These are phyloP conservation scores for Drosophila santomea DNA, from an alignment of 1,140 invertebrate species.

Conservation along the genomic window DNA sequence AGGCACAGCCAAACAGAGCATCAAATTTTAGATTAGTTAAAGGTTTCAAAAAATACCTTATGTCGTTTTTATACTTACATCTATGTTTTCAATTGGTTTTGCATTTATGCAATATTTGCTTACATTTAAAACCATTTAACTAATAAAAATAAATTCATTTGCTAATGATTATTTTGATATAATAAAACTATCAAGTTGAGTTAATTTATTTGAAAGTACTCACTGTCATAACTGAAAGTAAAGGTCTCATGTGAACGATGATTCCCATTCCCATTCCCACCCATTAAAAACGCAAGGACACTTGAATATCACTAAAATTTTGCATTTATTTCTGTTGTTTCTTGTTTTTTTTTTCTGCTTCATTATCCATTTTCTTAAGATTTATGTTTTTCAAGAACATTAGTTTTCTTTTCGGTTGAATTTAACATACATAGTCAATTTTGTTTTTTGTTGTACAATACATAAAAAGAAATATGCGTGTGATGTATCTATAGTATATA, in stretches of 20 bases:
- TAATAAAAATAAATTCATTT: slow-evolving; percentile 11
- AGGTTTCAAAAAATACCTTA: slow-evolving; percentile 5
- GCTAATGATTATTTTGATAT: background rate
- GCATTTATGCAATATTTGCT: background rate
- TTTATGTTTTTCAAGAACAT: slow-evolving; percentile 30
- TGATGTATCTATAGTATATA: slow-evolving; percentile 23
- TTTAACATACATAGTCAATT: slow-evolving; percentile 40
- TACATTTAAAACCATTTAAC: slow-evolving; percentile 5
- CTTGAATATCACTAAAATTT: slow-evolving; percentile 67
- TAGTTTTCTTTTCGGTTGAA: slow-evolving; percentile 27
- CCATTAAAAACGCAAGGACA: background rate
- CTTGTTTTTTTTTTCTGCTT: slow-evolving; percentile 13
- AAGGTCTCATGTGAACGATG: too few relatives aligned
- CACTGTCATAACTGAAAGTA: too few relatives aligned
- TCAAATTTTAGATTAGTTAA: slow-evolving; percentile 18
- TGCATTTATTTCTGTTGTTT: slow-evolving; percentile 59
- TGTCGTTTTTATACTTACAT: background rate
- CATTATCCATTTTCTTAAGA: slow-evolving; percentile 10
- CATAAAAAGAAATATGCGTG: slow-evolving; percentile 54
- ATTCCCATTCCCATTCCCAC: too few relatives aligned
- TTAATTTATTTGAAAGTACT: background rate
- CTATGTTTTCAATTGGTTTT: background rate
- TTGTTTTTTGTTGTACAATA: slow-evolving; percentile 61
- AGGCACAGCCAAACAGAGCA: slow-evolving; percentile 17
- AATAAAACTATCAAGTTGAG: background rate